A percentile compares a stretch with the other conserved stretches of the same genome.
Evolutionary conservation across 1,140 invertebrate genomes (phyloP).

Genomic region (Diabrotica virgifera): DNA sequence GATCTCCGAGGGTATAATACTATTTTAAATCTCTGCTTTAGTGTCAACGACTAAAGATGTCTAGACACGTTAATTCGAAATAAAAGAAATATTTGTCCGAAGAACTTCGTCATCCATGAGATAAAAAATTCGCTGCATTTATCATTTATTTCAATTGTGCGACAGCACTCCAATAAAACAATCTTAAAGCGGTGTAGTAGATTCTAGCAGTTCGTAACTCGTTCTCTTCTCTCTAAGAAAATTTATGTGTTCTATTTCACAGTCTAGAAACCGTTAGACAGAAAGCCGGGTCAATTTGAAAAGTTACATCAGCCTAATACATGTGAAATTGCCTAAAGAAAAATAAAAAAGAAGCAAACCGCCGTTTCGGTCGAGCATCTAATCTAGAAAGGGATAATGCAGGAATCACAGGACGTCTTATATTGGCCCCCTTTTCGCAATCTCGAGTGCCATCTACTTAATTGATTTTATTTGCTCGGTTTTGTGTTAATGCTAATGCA

Average conservation of each 20-base stretch:
- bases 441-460: not conserved
- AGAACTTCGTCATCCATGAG: too few species aligned
- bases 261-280: not conserved
- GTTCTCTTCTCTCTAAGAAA: not conserved
- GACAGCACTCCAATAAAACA: too few species aligned
- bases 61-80: too few species aligned
- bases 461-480: not conserved
- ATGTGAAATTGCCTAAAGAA: not conserved
- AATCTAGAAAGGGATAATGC: not conserved
- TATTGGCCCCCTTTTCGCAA: not conserved
- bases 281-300: not conserved
- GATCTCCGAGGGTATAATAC: too few species aligned
- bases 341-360: not conserved
- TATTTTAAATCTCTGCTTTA: too few species aligned
- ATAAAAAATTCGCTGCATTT: too few species aligned
- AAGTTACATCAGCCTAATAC: not conserved
- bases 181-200: too few species aligned
- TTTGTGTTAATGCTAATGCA: not conserved
- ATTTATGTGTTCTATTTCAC: constrained; percentile 1
- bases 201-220: not conserved
- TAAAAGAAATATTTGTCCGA: too few species aligned
- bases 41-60: too few species aligned
- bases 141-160: too few species aligned
- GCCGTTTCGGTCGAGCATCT: not conserved
- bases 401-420: not conserved